Conservation (phyloP, 2,113 vertebrate species). For the Chrysochloris asiatica region DNA sequence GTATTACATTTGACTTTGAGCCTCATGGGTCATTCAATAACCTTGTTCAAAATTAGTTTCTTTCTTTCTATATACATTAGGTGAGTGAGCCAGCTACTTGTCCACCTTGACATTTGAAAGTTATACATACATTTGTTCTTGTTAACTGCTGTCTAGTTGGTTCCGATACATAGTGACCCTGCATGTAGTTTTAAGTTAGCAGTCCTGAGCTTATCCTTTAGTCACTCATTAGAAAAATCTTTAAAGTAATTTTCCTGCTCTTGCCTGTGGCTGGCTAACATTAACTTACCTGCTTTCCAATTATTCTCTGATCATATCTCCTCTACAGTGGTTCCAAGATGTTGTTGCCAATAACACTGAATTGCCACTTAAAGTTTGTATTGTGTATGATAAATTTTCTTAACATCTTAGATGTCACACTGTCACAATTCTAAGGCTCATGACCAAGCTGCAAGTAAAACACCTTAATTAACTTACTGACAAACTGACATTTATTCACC, state of each 20-base stretch:
- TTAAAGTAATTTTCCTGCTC: not conserved
- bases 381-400: not conserved
- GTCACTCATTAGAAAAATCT: too few relatives aligned
- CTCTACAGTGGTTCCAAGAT: not conserved
- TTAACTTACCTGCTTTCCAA: not conserved
- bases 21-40: not conserved
- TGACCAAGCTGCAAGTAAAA: not conserved
- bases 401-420: not conserved
- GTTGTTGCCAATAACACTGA: not conserved
- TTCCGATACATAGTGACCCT: too few relatives aligned
- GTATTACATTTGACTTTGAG: not conserved
- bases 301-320: not conserved
- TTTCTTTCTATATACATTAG: not conserved
- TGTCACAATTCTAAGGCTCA: not conserved
- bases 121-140: too few relatives aligned
- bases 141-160: too few relatives aligned
- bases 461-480: constrained; percentile 3
- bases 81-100: not conserved
- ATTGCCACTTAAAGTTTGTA: not conserved
- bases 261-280: not conserved
- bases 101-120: too few relatives aligned
- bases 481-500: not conserved
- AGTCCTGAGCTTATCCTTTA: too few relatives aligned
- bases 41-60: not conserved
- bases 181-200: too few relatives aligned